A percentile compares a stretch with the other conserved stretches of the same genome.
phyloP scores from a whole-genome alignment of 2,113 vertebrate species.

The Semnornis frantzii region DNA sequence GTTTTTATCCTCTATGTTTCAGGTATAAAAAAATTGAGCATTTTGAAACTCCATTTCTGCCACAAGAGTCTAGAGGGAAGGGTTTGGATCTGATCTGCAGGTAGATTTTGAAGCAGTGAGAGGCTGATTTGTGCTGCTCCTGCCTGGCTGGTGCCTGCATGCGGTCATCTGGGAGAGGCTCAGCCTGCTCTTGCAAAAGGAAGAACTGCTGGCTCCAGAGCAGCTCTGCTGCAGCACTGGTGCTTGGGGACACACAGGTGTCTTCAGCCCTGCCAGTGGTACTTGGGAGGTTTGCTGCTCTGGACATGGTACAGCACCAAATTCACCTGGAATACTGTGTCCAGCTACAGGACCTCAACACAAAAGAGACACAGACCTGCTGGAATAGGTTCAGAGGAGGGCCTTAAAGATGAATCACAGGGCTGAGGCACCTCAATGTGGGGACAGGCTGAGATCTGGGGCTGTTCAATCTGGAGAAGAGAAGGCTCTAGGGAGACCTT shows the following conservation, averaged over 20 bases:
- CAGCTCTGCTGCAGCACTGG: background rate
- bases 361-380: too few species aligned
- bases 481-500: too few species aligned
- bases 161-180: conserved; percentile 24
- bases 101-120: conserved; percentile 45
- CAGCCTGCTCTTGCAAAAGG: conserved; percentile 11
- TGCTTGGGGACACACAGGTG: background rate
- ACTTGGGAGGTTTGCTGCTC: background rate
- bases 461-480: too few species aligned
- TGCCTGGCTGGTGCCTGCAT: conserved; percentile 20
- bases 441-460: too few species aligned
- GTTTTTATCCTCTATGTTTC: conserved; percentile 39
- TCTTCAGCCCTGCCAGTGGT: background rate
- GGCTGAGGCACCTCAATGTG: too few species aligned
- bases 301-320: fast-evolving
- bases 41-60: conserved; percentile 69
- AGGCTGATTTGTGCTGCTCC: conserved; percentile 59
- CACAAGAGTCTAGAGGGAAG: conserved; percentile 54
- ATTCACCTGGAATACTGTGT: too few species aligned
- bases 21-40: conserved; percentile 69
- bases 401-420: too few species aligned
- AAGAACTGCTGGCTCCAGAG: background rate
- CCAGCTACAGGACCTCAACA: too few species aligned
- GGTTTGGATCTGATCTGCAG: conserved; percentile 54
- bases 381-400: too few species aligned